phyloP scores from a whole-genome alignment of 2,113 vertebrate species.

The Microcebus griseorufus region DNA sequence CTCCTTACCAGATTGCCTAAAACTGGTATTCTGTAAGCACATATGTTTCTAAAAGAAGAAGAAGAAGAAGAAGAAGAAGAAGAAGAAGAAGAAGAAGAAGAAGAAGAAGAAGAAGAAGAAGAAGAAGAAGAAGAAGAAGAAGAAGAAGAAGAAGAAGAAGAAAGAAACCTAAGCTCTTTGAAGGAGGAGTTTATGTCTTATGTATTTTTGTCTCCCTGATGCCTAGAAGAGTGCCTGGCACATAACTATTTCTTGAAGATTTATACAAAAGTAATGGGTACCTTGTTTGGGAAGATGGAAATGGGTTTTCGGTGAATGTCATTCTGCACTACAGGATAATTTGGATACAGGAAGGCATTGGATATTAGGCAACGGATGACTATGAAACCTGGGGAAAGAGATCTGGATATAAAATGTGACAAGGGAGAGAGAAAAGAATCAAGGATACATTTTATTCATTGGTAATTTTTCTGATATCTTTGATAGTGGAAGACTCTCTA shows the following conservation, averaged over 20 bases:
- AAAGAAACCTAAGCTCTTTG: not conserved
- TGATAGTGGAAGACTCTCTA: not conserved
- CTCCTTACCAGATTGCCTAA: not conserved
- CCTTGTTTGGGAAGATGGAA: not conserved
- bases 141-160: too few relatives aligned
- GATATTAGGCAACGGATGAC: not conserved
- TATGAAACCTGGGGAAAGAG: not conserved
- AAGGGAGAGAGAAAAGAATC: not conserved
- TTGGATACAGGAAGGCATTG: not conserved
- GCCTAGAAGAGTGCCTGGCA: not conserved
- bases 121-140: too few relatives aligned
- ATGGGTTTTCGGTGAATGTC: not conserved
- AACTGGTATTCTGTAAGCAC: not conserved
- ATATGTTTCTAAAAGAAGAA: not conserved
- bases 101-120: too few relatives aligned
- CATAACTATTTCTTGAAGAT: not conserved
- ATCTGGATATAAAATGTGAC: too few relatives aligned
- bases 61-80: too few relatives aligned
- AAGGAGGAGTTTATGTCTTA: not conserved
- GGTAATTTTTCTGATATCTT: not conserved
- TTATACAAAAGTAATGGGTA: not conserved
- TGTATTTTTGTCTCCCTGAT: not conserved
- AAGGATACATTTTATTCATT: not conserved
- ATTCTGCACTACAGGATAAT: not conserved
- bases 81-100: too few relatives aligned